These are phyloP conservation scores for Dreissena polymorpha DNA, from an alignment of 1,140 invertebrate genomes.

Conservation along the genomic window DNA sequence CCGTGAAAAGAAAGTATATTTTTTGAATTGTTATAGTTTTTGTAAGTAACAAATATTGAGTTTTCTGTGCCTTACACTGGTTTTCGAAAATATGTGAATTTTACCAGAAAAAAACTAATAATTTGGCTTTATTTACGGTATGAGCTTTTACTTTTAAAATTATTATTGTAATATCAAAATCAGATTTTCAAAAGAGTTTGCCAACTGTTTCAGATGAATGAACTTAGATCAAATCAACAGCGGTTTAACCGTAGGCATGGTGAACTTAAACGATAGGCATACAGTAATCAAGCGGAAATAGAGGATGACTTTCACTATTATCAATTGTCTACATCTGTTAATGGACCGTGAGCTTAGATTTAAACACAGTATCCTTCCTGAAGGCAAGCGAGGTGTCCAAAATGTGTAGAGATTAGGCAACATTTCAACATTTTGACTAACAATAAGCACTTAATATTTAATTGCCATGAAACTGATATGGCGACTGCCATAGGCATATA, in stretches of 20 bases:
- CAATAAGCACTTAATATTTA: constrained; percentile 48
- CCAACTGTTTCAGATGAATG: too few species aligned
- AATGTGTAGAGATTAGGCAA: constrained; percentile 45
- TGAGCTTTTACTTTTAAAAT: too few species aligned
- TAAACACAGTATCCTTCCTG: not conserved
- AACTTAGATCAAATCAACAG: too few species aligned
- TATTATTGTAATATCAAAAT: too few species aligned
- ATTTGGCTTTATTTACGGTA: too few species aligned
- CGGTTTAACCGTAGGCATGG: not conserved
- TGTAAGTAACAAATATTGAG: too few species aligned
- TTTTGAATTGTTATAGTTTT: too few species aligned
- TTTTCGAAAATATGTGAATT: too few species aligned
- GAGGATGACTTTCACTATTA: constrained; percentile 38
- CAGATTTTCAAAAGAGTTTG: too few species aligned
- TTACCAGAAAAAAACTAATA: too few species aligned
- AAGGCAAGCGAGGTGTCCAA: not conserved
- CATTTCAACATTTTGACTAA: constrained; percentile 15
- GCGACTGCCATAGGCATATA: not conserved
- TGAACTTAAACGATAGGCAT: constrained; percentile 18
- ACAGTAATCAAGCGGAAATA: constrained; percentile 38
- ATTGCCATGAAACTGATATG: constrained; percentile 12
- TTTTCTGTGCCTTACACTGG: too few species aligned
- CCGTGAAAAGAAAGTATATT: too few species aligned
- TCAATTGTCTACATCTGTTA: constrained; percentile 24
- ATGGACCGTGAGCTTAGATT: constrained; percentile 44